phyloP scores from a whole-genome alignment of 2,888 invertebrate species.

The Stenodera caucasica region DNA sequence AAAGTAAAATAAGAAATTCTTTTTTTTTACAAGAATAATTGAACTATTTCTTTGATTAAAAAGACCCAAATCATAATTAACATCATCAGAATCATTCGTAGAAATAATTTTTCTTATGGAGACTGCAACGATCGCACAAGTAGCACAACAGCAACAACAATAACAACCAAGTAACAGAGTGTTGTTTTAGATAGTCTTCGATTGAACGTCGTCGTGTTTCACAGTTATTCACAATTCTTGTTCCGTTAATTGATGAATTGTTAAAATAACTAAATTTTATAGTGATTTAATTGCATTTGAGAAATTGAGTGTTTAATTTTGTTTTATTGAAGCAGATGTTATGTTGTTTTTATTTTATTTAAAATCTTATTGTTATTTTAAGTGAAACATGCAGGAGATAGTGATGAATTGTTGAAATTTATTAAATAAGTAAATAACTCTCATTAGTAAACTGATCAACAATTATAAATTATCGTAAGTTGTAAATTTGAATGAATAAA shows the following conservation, averaged over 20 bases:
- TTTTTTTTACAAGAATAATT: too few species aligned
- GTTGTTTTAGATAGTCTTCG: too few species aligned
- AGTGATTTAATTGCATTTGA: too few species aligned
- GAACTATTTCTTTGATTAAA: too few species aligned
- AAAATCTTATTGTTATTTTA: not conserved
- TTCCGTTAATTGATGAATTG: slow-evolving; percentile 26
- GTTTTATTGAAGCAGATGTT: not conserved
- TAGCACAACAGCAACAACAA: slow-evolving; percentile 33
- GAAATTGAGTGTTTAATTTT: too few species aligned
- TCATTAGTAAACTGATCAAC: too few species aligned
- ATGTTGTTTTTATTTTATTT: not conserved
- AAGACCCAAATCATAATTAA: too few species aligned
- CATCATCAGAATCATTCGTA: too few species aligned
- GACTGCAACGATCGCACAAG: slow-evolving; percentile 46
- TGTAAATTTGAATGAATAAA: not conserved
- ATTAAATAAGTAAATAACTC: not conserved
- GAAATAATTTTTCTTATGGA: slow-evolving; percentile 34
- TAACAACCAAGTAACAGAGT: not conserved
- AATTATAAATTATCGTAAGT: not conserved
- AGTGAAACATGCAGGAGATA: not conserved
- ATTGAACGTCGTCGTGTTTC: slow-evolving; percentile 26
- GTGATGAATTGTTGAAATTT: not conserved
- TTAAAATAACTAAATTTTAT: not conserved
- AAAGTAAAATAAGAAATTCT: too few species aligned
- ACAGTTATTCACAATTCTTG: slow-evolving; percentile 22